These are phyloP conservation scores for Clarias magur DNA, from an alignment of 2,113 vertebrate genomes.

Conservation along the genomic window DNA sequence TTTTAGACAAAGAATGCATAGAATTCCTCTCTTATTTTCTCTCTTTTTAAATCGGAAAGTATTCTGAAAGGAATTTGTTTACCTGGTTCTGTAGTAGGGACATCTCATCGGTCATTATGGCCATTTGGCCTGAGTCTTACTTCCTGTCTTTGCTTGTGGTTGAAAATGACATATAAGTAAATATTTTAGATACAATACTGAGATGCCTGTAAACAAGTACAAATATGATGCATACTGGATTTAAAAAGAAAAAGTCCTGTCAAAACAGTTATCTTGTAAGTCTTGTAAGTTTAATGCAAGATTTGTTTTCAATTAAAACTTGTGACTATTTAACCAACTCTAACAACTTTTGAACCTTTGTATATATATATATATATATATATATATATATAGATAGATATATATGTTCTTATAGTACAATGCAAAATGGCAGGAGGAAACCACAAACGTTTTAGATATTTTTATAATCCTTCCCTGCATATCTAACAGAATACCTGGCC, in stretches of 20 bases:
- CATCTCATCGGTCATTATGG: not conserved
- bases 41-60: not conserved
- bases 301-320: too few species aligned
- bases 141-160: not conserved
- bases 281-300: not conserved
- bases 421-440: too few species aligned
- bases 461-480: too few species aligned
- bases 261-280: not conserved
- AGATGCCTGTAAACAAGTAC: not conserved
- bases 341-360: too few species aligned
- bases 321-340: too few species aligned
- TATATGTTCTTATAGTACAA: too few species aligned
- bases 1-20: not conserved
- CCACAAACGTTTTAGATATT: too few species aligned
- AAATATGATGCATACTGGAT: too few species aligned
- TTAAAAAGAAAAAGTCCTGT: too few species aligned
- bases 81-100: not conserved
- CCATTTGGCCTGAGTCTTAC: not conserved
- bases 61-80: not conserved
- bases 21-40: not conserved
- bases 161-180: not conserved
- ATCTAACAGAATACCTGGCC: too few species aligned
- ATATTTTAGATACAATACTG: not conserved
- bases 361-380: too few species aligned
- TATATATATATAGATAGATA: too few species aligned